Conservation (phyloP, 2,797 vertebrate genomes). For the Myripristis jacobus region DNA sequence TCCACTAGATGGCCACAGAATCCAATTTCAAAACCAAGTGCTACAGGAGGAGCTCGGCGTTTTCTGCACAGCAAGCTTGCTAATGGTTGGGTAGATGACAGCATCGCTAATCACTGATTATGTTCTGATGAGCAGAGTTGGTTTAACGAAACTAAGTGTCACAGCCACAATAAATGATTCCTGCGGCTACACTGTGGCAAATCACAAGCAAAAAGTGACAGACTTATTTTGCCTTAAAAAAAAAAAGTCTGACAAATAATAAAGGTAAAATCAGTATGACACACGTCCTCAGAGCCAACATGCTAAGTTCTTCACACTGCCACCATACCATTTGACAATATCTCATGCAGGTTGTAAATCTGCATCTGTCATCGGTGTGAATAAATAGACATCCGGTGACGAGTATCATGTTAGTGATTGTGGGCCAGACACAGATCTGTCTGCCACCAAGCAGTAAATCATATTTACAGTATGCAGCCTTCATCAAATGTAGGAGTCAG, state of each 20-base stretch:
- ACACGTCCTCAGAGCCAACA: neutral
- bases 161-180: too few relatives aligned
- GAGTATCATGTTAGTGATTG: constrained; percentile 58
- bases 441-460: constrained; percentile 46
- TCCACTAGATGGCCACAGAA: constrained; percentile 71
- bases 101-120: constrained; percentile 5
- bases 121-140: neutral
- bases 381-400: constrained; percentile 70
- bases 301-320: constrained; percentile 12
- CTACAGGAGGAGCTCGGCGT: neutral
- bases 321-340: constrained; percentile 11
- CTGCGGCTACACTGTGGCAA: too few relatives aligned
- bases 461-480: constrained; percentile 20
- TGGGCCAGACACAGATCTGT: constrained; percentile 32
- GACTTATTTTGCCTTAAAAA: too few relatives aligned
- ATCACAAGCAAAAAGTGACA: too few relatives aligned
- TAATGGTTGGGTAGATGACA: constrained; percentile 25
- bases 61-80: neutral
- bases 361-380: constrained; percentile 42
- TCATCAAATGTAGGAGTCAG: constrained; percentile 4
- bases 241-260: neutral
- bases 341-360: constrained; percentile 39
- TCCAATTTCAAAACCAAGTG: constrained; percentile 17
- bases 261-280: neutral
- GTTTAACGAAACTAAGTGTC: too few relatives aligned